phyloP scores from a whole-genome alignment of 2,113 vertebrate genomes.

The Peromyscus californicus region DNA sequence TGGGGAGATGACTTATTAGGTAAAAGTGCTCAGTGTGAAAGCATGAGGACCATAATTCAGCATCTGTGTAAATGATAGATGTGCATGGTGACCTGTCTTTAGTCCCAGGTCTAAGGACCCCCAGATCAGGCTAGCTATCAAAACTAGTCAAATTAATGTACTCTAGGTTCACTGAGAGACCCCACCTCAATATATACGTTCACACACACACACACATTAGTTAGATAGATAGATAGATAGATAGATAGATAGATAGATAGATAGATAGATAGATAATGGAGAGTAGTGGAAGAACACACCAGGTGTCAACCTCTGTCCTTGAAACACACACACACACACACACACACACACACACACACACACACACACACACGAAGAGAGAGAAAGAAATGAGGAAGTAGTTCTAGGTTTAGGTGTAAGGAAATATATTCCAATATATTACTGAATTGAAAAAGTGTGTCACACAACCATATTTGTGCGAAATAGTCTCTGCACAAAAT shows the following conservation, averaged over 20 bases:
- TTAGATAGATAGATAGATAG: too few relatives aligned
- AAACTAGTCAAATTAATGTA: too few relatives aligned
- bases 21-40: not conserved
- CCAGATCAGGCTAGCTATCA: not conserved
- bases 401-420: not conserved
- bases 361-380: not conserved
- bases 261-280: too few relatives aligned
- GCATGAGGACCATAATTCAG: not conserved
- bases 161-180: not conserved
- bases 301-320: not conserved
- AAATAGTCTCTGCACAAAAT: conserved; percentile 19
- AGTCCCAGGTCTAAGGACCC: not conserved
- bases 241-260: too few relatives aligned
- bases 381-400: not conserved
- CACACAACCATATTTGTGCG: not conserved
- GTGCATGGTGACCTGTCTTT: not conserved
- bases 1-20: not conserved
- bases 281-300: not conserved
- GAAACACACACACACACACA: not conserved
- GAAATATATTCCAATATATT: conserved; percentile 27
- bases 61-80: not conserved
- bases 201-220: too few relatives aligned
- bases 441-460: not conserved
- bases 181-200: not conserved
- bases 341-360: not conserved